phyloP scores from a whole-genome alignment of 2,888 invertebrate species.

The Hylaea fasciaria region DNA sequence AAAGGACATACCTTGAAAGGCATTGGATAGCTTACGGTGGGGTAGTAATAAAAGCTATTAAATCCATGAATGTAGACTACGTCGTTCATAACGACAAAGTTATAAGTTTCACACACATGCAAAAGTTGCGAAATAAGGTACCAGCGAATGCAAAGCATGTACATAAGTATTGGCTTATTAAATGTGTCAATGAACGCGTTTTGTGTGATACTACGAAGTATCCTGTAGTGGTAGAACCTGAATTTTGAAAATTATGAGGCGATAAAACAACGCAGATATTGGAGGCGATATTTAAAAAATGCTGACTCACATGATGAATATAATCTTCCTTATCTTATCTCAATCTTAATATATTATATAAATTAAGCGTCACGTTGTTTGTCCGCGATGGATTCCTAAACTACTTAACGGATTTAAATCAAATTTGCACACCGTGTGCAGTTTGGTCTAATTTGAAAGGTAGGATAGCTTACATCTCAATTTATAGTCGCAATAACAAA shows the following conservation, averaged over 20 bases:
- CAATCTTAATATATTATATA: too few species aligned
- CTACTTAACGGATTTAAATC: too few species aligned
- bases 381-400: too few species aligned
- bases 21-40: constrained; percentile 88
- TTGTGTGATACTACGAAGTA: constrained; percentile 65
- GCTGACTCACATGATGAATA: too few species aligned
- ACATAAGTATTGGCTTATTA: constrained; percentile 69
- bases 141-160: constrained; percentile 64
- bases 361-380: too few species aligned
- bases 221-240: constrained; percentile 63
- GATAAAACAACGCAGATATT: too few species aligned
- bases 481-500: too few species aligned
- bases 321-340: too few species aligned
- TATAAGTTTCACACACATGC: constrained; percentile 62
- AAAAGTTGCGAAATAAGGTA: constrained; percentile 60
- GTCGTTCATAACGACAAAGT: constrained; percentile 64
- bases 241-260: constrained; percentile 2
- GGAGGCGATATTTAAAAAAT: too few species aligned
- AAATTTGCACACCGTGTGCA: too few species aligned
- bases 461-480: too few species aligned
- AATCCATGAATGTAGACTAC: constrained; percentile 65
- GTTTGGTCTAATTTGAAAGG: too few species aligned
- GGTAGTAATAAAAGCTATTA: constrained; percentile 69
- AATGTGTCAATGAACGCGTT: constrained; percentile 68
- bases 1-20: constrained; percentile 74